A percentile compares a stretch with the other conserved stretches of the same genome.
Conservation (phyloP, 2,888 invertebrate genomes). For the Hymenopus coronatus region DNA sequence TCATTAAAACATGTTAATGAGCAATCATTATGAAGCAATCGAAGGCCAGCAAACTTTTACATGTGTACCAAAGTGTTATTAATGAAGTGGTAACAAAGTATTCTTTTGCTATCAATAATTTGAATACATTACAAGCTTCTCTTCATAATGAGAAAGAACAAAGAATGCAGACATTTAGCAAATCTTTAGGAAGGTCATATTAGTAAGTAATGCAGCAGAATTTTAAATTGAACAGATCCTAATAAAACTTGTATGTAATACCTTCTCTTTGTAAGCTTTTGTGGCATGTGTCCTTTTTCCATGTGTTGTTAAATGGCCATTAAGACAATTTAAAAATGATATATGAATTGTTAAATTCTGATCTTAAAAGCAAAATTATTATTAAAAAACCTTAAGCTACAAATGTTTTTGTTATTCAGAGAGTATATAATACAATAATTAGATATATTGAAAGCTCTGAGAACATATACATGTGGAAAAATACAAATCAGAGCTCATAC, state of each 20-base stretch:
- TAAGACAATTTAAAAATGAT: background rate
- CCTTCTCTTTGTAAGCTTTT: too few species aligned
- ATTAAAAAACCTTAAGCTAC: background rate
- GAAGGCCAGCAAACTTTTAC: background rate
- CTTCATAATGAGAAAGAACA: background rate
- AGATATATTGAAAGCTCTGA: too few species aligned
- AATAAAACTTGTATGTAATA: background rate
- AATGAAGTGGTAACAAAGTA: background rate
- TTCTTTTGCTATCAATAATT: background rate
- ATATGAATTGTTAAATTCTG: background rate
- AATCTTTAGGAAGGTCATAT: background rate
- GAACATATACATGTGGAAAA: too few species aligned
- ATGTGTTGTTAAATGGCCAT: too few species aligned
- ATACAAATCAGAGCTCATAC: background rate
- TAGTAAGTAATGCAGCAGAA: too few species aligned
- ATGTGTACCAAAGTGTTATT: background rate
- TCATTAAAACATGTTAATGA: background rate
- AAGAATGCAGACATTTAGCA: background rate
- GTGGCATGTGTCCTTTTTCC: background rate
- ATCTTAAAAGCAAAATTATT: background rate
- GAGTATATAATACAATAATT: too few species aligned
- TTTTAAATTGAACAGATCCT: background rate
- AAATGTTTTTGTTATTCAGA: background rate
- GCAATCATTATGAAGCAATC: background rate
- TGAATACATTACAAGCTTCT: background rate